Base-by-base conservation (phyloP, 2,113 vertebrate genomes). In the Tragelaphus imberbis region DNA sequence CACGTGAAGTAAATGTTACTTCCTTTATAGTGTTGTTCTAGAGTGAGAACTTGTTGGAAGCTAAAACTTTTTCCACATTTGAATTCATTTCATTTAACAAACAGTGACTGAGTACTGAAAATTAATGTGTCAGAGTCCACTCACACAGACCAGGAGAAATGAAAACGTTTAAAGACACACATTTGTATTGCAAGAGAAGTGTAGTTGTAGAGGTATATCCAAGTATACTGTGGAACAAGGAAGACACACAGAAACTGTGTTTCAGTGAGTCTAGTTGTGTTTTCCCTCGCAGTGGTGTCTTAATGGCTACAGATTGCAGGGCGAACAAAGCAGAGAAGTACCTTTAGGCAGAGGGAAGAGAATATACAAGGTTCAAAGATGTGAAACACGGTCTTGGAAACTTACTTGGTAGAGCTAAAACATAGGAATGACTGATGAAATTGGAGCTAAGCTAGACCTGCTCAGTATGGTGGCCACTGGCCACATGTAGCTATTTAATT, bases 61-160 rank as follows among this genome's bases (percentile, higher is more conserved):
- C 61, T 89, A 82, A 93, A 86, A 92, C 40, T 91, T 85, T 85
- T 85, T 68, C 71, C 5, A 55, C 9, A 11, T 90, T 88, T 87
- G 36, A 63, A 61, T 89, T 61, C 90, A 63, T 86, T 90, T 90
- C 21, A 86, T 61, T 94, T 16, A 59, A 11, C 7, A 68, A 85
- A 61, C 15, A 90, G 2, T 87, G 90, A 80, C 30, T 93, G 85
- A 96, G 27, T 8, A 93, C 33, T 77, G 27, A 95, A 96, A 97
- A 30, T 47, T 92, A 55, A 40, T 58, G 28, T n/a, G 25, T 80
- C 44, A 33, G 53, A 44, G 13, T 91, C 53, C 82, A 17, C 75
- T 84, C 3, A 86, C 80, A 84, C 4, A 95, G 27, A 51, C 28
- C 81, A 88, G 36, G 55, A 80, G 51, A 87, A 81, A 88, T 90